Percentiles rank a stretch among this genome's conserved stretches.
phyloP scores from a whole-genome alignment of 64 coral and sea anemone species.

The Trachythela sp. region DNA sequence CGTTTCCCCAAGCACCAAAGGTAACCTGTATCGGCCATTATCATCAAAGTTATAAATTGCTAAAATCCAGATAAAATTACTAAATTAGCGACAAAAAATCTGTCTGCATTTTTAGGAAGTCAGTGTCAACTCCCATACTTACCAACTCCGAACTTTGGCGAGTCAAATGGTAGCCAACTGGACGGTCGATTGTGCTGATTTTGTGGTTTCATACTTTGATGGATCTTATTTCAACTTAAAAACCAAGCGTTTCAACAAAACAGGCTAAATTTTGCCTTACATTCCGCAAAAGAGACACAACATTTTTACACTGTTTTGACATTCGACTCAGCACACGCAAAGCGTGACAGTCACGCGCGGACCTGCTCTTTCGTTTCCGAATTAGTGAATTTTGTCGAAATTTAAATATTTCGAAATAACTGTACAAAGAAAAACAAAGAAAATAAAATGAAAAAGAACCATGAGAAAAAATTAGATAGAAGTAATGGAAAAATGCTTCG shows the following conservation, averaged over 20 bases:
- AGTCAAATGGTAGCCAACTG: background rate
- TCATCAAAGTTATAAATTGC: conserved; percentile 9
- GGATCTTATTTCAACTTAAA: background rate
- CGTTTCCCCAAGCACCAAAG: background rate
- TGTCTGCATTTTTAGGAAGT: background rate
- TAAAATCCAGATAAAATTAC: background rate
- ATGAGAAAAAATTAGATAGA: too few relatives aligned
- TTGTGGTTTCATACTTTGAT: background rate
- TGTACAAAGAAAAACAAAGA: too few relatives aligned
- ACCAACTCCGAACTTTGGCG: background rate
- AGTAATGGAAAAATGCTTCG: too few relatives aligned
- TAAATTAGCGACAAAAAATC: background rate
- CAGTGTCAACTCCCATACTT: background rate
- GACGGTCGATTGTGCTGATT: background rate
- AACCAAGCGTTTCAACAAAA: background rate
- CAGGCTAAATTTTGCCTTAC: background rate
- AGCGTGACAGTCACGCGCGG: background rate
- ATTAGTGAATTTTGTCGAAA: too few relatives aligned
- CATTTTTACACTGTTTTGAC: background rate
- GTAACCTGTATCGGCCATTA: background rate
- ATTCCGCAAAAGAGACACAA: background rate
- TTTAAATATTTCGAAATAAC: too few relatives aligned
- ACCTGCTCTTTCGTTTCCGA: too few relatives aligned
- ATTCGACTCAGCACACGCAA: background rate
- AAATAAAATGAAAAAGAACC: too few relatives aligned